Base-by-base conservation (phyloP, 2,797 vertebrate genomes). In the Falco berigora region DNA sequence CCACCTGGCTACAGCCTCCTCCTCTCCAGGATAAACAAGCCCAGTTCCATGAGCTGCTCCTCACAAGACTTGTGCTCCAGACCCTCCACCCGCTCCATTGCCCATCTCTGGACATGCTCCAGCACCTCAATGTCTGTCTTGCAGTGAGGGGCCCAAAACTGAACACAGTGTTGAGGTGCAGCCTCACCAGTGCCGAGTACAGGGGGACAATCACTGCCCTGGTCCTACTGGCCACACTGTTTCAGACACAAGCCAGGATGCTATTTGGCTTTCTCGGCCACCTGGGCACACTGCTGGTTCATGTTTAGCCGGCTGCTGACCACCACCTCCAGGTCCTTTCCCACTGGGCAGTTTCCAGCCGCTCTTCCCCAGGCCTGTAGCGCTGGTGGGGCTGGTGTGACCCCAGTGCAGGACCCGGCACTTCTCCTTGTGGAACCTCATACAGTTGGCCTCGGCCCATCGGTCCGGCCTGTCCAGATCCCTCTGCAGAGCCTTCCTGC, bases 361-460 rank as follows among this genome's bases (percentile, higher is more conserved):
- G 8, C 49, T 62, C 34, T 74, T 42, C 10, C 36, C 53, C 47
- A 47, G 55, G 14, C 47, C 50, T 36, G 7, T 59, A 46, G 27
- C 42, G 61, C 49, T 80, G 42, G 10, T 38, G 46, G 40, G 18
- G 8, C 14, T 64, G n/a, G 53, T 71, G 19, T 53, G 38, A 42
- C 46, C 38, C 46, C 47, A 4, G 52, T 47, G 38, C 64, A 76
- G 30, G 58, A 53, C 58, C 30, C 34, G 75, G 2, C 22, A 5
- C 25, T 59, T 59, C 52, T 14, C 30, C 59, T 28, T 92, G 34
- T 32, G 59, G 56, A 64, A 24, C 19, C 22, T 53, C 28, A 12
- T 5, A 25, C 9, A 0, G 0, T 4, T 49, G 16, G 8, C 40
- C 34, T 53, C 3, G 2, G 25, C 52, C 46, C 22, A 49, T 71